phyloP scores from a whole-genome alignment of 2,113 vertebrate genomes.

The Zootoca vivipara region DNA sequence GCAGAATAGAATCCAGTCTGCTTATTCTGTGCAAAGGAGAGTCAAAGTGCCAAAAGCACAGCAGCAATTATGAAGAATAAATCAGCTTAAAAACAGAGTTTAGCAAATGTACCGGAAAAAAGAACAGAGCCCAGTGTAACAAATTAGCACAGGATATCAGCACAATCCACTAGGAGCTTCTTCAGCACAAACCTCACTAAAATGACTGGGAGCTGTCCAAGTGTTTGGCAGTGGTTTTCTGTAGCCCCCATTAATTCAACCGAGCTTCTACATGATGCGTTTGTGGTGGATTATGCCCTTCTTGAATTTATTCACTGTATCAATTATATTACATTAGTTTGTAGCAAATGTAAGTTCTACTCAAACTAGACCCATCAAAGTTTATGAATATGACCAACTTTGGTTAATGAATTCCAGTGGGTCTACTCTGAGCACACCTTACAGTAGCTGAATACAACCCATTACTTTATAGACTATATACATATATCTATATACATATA shows the following conservation, averaged over 20 bases:
- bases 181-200: background rate
- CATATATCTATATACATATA: background rate
- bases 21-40: constrained; percentile 48
- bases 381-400: too few relatives aligned
- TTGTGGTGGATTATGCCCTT: background rate
- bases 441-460: too few relatives aligned
- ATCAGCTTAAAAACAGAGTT: constrained; percentile 61
- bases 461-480: background rate
- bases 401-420: too few relatives aligned
- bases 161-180: background rate
- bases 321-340: background rate
- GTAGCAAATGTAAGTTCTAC: too few relatives aligned
- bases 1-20: constrained; percentile 33
- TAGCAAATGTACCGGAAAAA: constrained; percentile 55
- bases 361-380: too few relatives aligned
- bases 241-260: background rate
- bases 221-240: too few relatives aligned
- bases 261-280: background rate
- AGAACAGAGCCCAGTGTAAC: constrained; percentile 49
- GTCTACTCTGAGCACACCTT: too few relatives aligned
- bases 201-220: background rate
- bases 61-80: constrained; percentile 64
- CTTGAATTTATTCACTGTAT: background rate
- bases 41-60: constrained; percentile 62
- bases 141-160: constrained; percentile 42